These are phyloP conservation scores for Ophioninae sp. DNA, from an alignment of 2,888 invertebrate species.

Conservation along the genomic window DNA sequence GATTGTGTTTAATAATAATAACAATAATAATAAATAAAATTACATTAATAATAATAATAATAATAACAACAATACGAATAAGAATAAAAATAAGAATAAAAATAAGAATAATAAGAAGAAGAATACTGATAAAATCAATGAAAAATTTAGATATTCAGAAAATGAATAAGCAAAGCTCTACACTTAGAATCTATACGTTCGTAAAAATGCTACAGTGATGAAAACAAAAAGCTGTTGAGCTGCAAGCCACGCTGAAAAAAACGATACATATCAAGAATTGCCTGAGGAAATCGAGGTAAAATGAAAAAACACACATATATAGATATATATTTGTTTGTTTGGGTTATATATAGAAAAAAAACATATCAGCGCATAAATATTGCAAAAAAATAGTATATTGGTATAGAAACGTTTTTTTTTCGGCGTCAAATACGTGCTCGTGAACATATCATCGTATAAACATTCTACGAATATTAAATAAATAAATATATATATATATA, in stretches of 20 bases:
- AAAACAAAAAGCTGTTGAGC: conserved; percentile 38
- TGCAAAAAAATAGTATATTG: conserved; percentile 52
- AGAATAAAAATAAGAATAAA: too few species aligned
- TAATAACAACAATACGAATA: too few species aligned
- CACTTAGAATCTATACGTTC: conserved; percentile 36
- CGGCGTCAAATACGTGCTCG: conserved; percentile 34
- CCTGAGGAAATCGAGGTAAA: conserved; percentile 67
- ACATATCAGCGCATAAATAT: conserved; percentile 62
- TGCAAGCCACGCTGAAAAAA: conserved; percentile 60
- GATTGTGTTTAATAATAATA: conserved; percentile 33
- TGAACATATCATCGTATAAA: conserved; percentile 52
- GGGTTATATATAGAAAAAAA: neutral
- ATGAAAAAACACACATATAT: conserved; percentile 51
- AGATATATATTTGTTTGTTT: conserved; percentile 44
- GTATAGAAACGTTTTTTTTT: conserved; percentile 43
- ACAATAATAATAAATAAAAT: too few species aligned
- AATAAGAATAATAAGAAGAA: too few species aligned
- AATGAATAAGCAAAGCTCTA: conserved; percentile 38
- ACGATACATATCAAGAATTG: conserved; percentile 78
- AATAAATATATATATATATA: neutral
- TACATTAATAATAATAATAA: too few species aligned
- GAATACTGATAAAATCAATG: too few species aligned
- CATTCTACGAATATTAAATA: conserved; percentile 34
- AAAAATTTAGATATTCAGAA: conserved; percentile 27
- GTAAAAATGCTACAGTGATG: conserved; percentile 29